phyloP scores from a whole-genome alignment of 2,888 invertebrate genomes.

The Ophioninae sp. region DNA sequence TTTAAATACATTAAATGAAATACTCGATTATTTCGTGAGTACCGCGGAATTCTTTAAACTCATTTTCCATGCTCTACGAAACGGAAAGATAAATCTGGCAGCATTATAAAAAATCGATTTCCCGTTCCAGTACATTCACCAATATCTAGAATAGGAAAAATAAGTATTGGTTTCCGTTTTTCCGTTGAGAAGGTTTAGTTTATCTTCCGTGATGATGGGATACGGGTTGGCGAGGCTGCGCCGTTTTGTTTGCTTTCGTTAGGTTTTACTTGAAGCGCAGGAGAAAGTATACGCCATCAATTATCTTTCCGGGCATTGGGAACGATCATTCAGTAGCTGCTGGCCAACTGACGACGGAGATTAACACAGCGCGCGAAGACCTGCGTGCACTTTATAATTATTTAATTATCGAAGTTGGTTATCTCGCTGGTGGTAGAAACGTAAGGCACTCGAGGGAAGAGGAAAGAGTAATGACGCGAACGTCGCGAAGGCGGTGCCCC shows the following conservation, averaged over 20 bases:
- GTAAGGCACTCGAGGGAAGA: conserved; percentile 33
- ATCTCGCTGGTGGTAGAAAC: conserved; percentile 50
- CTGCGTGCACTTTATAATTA: conserved; percentile 61
- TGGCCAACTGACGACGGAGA: conserved; percentile 29
- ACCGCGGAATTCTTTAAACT: neutral
- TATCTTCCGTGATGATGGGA: neutral
- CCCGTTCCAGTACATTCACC: neutral
- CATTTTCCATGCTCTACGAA: neutral
- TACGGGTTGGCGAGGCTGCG: neutral
- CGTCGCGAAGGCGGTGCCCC: conserved; percentile 55
- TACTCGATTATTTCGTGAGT: neutral
- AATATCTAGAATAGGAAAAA: neutral
- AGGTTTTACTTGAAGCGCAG: conserved; percentile 3
- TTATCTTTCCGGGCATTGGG: conserved; percentile 32
- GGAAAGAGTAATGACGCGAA: conserved; percentile 59
- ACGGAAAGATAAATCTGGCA: neutral
- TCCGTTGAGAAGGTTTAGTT: neutral
- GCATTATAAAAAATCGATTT: neutral
- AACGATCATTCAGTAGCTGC: conserved; percentile 35
- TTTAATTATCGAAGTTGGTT: conserved; percentile 59
- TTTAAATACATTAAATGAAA: too few relatives aligned
- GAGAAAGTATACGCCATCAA: conserved; percentile 37
- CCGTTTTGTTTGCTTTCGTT: conserved; percentile 17
- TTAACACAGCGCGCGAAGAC: conserved; percentile 42
- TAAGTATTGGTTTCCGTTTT: neutral